These are phyloP conservation scores for Bombylius major DNA, from an alignment of 2,888 invertebrate species.

Conservation along the genomic window DNA sequence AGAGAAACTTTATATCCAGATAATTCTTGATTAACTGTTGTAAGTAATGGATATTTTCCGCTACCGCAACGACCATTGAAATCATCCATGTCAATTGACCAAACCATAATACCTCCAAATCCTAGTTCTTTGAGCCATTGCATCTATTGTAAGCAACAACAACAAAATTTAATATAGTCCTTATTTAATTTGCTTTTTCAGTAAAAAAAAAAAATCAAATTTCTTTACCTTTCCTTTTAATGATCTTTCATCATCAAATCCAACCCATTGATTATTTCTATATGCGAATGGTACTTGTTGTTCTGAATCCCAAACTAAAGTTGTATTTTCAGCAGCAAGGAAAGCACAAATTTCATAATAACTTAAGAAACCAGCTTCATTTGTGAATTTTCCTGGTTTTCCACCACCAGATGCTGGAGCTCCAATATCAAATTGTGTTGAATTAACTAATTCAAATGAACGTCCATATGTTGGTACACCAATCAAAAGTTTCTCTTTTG, in stretches of 20 bases:
- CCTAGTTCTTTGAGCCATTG: conserved; percentile 89
- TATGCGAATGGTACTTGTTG: conserved; percentile 94
- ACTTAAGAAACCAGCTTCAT: conserved; percentile 87
- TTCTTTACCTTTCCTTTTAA: conserved; percentile 70
- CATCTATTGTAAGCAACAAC: conserved; percentile 46
- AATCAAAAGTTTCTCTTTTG: conserved; percentile 85
- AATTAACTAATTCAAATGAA: conserved; percentile 76
- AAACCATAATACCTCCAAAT: conserved; percentile 92
- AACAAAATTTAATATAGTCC: too few relatives aligned
- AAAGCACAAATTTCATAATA: conserved; percentile 94
- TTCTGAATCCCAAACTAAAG: conserved; percentile 89
- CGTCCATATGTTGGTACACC: conserved; percentile 92
- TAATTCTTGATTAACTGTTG: conserved; percentile 74
- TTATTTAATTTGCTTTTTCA: too few relatives aligned
- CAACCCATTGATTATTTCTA: conserved; percentile 83
- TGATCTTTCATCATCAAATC: conserved; percentile 86
- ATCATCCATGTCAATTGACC: conserved; percentile 94
- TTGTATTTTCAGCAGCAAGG: conserved; percentile 78
- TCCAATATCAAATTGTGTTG: conserved; percentile 82
- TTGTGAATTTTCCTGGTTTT: conserved; percentile 72
- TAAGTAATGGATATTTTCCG: conserved; percentile 80
- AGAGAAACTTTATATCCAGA: conserved; percentile 67
- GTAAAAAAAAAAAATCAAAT: too few relatives aligned
- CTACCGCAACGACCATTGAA: conserved; percentile 82
- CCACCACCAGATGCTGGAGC: conserved; percentile 85